Conservation (phyloP, 2,113 vertebrate genomes). For the Acrocephalus arundinaceus region DNA sequence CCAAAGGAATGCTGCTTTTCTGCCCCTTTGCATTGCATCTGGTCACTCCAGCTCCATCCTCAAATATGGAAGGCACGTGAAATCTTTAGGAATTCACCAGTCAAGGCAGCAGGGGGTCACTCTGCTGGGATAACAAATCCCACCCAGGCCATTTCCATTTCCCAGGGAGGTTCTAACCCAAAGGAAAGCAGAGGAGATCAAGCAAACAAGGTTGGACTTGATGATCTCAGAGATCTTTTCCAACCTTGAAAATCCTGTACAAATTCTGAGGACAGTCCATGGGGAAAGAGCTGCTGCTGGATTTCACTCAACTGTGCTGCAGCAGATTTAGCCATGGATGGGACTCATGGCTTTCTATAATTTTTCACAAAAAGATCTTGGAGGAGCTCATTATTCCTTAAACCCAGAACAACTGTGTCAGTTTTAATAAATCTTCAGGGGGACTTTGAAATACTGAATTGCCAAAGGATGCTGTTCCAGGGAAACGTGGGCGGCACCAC, state of each 20-base stretch:
- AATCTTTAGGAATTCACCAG: background rate
- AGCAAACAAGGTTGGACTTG: background rate
- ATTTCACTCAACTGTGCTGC: background rate
- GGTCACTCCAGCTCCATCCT: background rate
- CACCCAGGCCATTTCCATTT: rapidly evolving
- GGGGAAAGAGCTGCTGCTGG: background rate
- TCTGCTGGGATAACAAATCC: background rate
- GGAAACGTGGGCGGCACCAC: background rate
- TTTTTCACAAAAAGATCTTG: background rate
- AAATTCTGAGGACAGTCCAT: background rate
- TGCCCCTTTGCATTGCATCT: background rate
- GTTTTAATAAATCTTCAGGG: background rate
- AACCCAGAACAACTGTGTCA: background rate
- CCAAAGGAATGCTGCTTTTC: background rate
- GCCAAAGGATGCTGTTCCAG: background rate
- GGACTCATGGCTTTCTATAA: background rate
- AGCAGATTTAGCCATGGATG: background rate
- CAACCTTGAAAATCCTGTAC: background rate
- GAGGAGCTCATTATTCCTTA: constrained; percentile 4
- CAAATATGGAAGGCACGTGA: background rate
- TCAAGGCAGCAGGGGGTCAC: background rate
- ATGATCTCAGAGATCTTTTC: background rate
- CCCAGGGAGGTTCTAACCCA: background rate
- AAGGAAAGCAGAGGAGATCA: background rate
- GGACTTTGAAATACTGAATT: background rate